A percentile compares a stretch with the other conserved stretches of the same genome.
Evolutionary conservation across 2,797 vertebrate genomes (phyloP).

Genomic region (Micrastur ruficollis): DNA sequence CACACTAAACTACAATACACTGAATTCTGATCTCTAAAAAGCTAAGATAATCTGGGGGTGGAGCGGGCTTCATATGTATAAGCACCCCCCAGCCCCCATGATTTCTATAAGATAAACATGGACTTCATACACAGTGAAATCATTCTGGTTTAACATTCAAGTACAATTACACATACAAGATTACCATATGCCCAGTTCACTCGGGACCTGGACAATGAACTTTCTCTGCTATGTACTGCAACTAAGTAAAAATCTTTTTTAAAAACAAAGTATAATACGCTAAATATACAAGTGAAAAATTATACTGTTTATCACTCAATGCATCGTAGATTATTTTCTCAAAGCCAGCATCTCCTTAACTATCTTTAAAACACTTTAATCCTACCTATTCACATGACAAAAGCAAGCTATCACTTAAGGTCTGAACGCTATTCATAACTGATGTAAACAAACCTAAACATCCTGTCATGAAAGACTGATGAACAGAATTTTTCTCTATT

Average conservation of each 20-base stretch:
- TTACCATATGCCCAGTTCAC: neutral
- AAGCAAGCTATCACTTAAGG: neutral
- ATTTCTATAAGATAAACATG: neutral
- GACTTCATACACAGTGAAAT: neutral
- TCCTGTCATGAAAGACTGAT: neutral
- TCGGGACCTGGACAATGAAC: neutral
- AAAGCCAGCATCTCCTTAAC: neutral
- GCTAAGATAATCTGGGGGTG: fast-evolving
- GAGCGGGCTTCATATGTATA: neutral
- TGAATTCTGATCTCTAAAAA: neutral
- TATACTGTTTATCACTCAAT: neutral
- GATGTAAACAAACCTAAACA: neutral
- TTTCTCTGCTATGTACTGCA: neutral
- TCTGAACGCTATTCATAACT: neutral
- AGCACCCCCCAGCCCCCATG: fast-evolving
- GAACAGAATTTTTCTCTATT: neutral
- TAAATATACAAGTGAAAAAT: neutral
- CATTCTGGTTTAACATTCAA: neutral
- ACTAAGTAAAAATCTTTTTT: neutral
- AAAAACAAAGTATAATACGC: neutral
- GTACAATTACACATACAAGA: neutral
- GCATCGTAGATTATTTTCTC: neutral
- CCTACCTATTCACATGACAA: neutral
- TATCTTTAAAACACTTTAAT: neutral
- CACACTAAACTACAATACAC: neutral